Base-by-base conservation (phyloP, 64 coral and sea anemone genomes). In the Stylophora pistillata region DNA sequence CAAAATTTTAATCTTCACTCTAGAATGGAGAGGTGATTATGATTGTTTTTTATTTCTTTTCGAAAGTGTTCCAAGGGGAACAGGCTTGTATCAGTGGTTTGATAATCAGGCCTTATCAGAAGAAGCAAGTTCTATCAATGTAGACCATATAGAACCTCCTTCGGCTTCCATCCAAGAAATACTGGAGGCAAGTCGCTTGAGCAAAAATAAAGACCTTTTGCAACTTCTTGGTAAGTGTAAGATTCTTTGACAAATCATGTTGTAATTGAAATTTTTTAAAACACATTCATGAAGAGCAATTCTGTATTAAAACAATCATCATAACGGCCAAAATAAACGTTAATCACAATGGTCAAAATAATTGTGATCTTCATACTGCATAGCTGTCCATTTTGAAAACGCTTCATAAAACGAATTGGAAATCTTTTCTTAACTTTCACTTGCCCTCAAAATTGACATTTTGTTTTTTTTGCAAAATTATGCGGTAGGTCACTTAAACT, bases 161-260 rank as follows among this genome's bases (percentile, higher is more conserved):
- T 69, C 64, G 23, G 60, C 80, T 64, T 84, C 80, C 26, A 84
- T 84, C 62, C 80, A 84, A 65, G 80, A 84, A 84, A 84, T 84
- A 84, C 80, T 84, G 12, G 80, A 84, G 69, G 80, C 80, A 84
- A 84, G 80, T 54, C 80, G 80, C 80, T 70, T 84, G 80, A 84
- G 47, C 80, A 84, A 84, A 65, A 84, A 84, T 84, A 84, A 84
- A 61, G 80, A 84, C 80, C 64, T 84, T 69, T 69, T 84, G 80
- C 80, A 84, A 53, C 80, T 84, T 12, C 80, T 84, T 64, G 80
- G 80, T 84, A 23, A 83, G 58, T 10, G 10, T 18, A 65, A 25
- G 21, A 21, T 21, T 64, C 61, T 64, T 64, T 9, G 7, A 5
- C 23, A 2, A 21, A 64, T 5, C 61, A 9, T 52, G 14, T 82